Percentiles rank a stretch among this genome's conserved stretches.
These are phyloP conservation scores for Acrocyrtus sp. DNA, from an alignment of 2,888 invertebrate species.

Conservation along the genomic window DNA sequence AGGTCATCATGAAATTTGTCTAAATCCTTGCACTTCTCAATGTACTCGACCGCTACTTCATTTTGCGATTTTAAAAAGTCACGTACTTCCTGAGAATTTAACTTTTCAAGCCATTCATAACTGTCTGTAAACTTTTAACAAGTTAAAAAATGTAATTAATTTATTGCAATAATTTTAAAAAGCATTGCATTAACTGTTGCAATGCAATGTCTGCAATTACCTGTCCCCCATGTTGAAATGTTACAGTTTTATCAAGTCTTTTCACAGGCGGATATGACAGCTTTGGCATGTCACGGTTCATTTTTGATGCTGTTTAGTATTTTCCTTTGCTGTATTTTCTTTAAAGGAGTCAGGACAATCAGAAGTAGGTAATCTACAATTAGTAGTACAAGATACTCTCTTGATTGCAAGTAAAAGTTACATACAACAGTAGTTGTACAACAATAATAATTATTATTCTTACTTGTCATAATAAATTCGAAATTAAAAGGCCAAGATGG, in stretches of 20 bases:
- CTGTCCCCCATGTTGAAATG: conserved; percentile 13
- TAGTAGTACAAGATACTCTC: not conserved
- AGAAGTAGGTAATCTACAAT: not conserved
- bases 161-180: not conserved
- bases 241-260: not conserved
- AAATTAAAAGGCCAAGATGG: too few relatives aligned
- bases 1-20: conserved; percentile 80
- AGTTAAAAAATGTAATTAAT: not conserved
- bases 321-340: not conserved
- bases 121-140: conserved; percentile 80
- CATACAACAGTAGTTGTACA: too few relatives aligned
- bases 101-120: conserved; percentile 97
- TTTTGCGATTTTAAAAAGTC: conserved; percentile 92
- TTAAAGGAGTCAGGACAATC: not conserved
- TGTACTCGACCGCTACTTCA: conserved; percentile 83
- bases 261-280: not conserved
- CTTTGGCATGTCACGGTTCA: not conserved
- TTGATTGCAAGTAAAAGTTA: not conserved
- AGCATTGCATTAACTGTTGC: not conserved
- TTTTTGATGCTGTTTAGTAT: not conserved
- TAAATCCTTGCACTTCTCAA: conserved; percentile 79
- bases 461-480: too few relatives aligned
- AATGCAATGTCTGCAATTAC: not conserved
- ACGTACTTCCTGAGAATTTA: conserved; percentile 89
- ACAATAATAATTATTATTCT: too few relatives aligned